Evolutionary conservation across 2,888 invertebrate species (phyloP).

Genomic region (Spodoptera littoralis): DNA sequence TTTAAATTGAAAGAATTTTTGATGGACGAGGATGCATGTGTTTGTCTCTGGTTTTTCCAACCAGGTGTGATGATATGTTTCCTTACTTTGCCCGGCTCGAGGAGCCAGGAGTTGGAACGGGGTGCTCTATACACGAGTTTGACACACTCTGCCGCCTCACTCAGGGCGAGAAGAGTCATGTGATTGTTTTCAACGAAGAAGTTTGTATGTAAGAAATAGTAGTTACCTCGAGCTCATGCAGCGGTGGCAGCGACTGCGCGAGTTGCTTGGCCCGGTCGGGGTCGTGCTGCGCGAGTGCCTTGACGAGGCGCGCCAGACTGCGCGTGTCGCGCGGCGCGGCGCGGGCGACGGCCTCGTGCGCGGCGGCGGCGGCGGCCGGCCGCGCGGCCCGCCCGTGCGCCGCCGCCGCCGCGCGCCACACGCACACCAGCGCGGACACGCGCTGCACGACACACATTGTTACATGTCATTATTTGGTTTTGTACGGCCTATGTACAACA

Average conservation of each 20-base stretch:
- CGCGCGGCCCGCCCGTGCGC: constrained; percentile 94
- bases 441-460: constrained; percentile 51
- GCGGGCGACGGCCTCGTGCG: constrained; percentile 90
- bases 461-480: too few species aligned
- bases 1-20: too few species aligned
- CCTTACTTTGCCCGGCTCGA: too few species aligned
- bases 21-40: too few species aligned
- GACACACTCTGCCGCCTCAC: too few species aligned
- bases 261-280: constrained; percentile 93
- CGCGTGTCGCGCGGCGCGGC: constrained; percentile 93
- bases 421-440: constrained; percentile 89
- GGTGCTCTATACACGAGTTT: too few species aligned
- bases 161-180: too few species aligned
- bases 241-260: constrained; percentile 73
- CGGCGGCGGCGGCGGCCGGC: constrained; percentile 89
- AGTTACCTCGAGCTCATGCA: constrained; percentile 61
- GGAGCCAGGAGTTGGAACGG: too few species aligned
- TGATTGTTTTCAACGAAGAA: too few species aligned
- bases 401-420: constrained; percentile 96
- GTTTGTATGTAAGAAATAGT: neutral
- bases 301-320: constrained; percentile 96
- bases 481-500: too few species aligned
- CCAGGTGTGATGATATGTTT: too few species aligned
- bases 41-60: too few species aligned
- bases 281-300: constrained; percentile 95